Percentiles rank a stretch among this genome's conserved stretches.
phyloP scores from a whole-genome alignment of 1,140 invertebrate genomes.

The Apis florea region DNA sequence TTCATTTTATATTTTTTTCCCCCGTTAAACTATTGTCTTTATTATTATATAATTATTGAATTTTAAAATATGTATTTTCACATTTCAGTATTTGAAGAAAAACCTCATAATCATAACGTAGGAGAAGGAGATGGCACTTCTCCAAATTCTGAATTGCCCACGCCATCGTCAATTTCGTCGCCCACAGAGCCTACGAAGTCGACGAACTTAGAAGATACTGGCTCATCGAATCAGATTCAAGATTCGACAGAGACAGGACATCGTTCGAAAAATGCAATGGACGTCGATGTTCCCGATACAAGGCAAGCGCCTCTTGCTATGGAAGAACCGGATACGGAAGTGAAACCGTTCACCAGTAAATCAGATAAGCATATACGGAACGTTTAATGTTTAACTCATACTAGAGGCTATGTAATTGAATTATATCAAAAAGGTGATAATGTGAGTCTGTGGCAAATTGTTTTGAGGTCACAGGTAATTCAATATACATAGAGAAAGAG shows the following conservation, averaged over 20 bases:
- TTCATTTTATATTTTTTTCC: not conserved
- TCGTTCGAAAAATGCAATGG: conserved; percentile 58
- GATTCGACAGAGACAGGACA: conserved; percentile 61
- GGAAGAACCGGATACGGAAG: conserved; percentile 66
- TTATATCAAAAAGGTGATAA: conserved; percentile 63
- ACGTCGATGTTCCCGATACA: conserved; percentile 69
- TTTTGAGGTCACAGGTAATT: conserved; percentile 19
- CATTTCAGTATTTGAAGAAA: conserved; percentile 85
- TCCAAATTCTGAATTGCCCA: conserved; percentile 69
- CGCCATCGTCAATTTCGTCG: conserved; percentile 75
- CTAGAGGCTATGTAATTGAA: conserved; percentile 66
- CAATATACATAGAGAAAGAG: not conserved
- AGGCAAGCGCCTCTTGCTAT: conserved; percentile 63
- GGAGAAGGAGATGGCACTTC: conserved; percentile 66
- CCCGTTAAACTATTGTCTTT: not conserved
- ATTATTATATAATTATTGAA: not conserved
- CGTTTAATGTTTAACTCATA: conserved; percentile 72
- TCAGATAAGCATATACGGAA: conserved; percentile 65
- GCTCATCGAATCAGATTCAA: conserved; percentile 70
- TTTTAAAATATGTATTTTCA: no score
- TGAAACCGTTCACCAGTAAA: conserved; percentile 63
- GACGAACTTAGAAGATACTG: conserved; percentile 73
- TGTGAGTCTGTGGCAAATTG: conserved; percentile 65
- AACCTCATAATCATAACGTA: conserved; percentile 75
- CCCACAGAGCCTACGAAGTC: conserved; percentile 76